These are phyloP conservation scores for Gopherus evgoodei DNA, from an alignment of 2,113 vertebrate genomes.

Conservation along the genomic window DNA sequence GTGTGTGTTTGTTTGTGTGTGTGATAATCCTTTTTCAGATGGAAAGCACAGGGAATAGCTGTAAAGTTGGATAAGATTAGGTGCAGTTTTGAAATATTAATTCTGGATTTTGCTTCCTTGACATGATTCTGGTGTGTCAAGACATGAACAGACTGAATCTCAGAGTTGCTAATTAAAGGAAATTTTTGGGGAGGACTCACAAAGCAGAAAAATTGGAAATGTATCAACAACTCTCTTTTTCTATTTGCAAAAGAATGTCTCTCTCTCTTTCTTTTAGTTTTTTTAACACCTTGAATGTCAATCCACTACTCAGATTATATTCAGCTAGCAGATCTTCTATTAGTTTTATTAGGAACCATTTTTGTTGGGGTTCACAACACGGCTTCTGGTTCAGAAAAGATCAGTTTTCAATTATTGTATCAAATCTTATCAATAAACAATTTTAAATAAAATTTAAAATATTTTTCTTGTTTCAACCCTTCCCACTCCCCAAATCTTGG, in stretches of 20 bases:
- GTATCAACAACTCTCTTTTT: slow-evolving; percentile 5
- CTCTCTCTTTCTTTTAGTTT: neutral
- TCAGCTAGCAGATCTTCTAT: slow-evolving; percentile 11
- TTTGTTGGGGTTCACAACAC: neutral
- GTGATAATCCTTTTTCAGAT: neutral
- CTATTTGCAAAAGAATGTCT: neutral
- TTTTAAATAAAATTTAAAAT: neutral
- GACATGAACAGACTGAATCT: slow-evolving; percentile 41
- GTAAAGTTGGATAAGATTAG: neutral
- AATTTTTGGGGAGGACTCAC: slow-evolving; percentile 15
- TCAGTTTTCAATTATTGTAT: neutral
- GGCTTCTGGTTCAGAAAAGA: neutral
- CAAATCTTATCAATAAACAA: neutral
- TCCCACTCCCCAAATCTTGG: fast-evolving
- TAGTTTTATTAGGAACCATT: neutral
- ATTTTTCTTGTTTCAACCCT: neutral
- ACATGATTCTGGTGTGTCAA: slow-evolving; percentile 36
- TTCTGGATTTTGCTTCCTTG: slow-evolving; percentile 44
- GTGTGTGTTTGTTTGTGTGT: fast-evolving
- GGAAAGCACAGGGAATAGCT: neutral
- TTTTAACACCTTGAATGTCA: slow-evolving; percentile 41
- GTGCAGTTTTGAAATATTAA: neutral
- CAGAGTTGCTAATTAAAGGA: slow-evolving; percentile 47
- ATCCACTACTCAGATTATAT: slow-evolving; percentile 9
- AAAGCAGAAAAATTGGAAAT: slow-evolving; percentile 48